Base-by-base conservation (phyloP, 2,888 invertebrate genomes). In the Philonicus albiceps region DNA sequence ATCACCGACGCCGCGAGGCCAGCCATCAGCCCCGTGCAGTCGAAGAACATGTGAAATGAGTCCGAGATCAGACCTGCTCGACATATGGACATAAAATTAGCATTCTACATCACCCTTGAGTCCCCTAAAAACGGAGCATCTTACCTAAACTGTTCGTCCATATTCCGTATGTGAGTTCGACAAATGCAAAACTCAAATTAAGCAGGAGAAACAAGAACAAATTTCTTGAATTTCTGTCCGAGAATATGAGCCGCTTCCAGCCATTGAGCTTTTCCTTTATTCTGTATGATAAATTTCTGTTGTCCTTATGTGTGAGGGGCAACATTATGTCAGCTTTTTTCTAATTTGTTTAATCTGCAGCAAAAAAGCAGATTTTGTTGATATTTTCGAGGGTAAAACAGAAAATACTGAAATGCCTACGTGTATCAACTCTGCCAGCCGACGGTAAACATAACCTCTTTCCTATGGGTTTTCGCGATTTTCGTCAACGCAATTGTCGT, bases 11-110 rank as follows among this genome's bases (percentile, higher is more conserved):
- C 99, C 27, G 96, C 97, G 88, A 99, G 93, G 34, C 99, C 99
- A 31, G 98, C 98, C 89, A 99, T 93, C 73, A 99, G 93, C 8
- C 99, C 99, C 55, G 98, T 98, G 91, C 99, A 99, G 93, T 99
- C 99, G 92, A 99, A 99, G 93, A 99, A 99, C 99, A 99, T 99
- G 92, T 99, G 99, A 93, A 99, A 99, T 89, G 99, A 97, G 94
- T 99, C 99, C 1, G 98, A 98, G 91, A 99, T 99, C 89, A 99
- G 94, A 91, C 99, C 98, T 94, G 94, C 34, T 78, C 37, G n/a
- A 34, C 11, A 34, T 74, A 31, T 49, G 27, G 64, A 27, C 27
- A 64, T 49, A 76, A 43, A 80, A 73, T 73, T 30, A 30, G n/a
- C 13, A 37, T 73, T 83, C 1, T 40, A 11, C 8, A 11, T 5